These are phyloP conservation scores for Diloba caeruleocephala DNA, from an alignment of 2,888 invertebrate genomes.

Conservation along the genomic window DNA sequence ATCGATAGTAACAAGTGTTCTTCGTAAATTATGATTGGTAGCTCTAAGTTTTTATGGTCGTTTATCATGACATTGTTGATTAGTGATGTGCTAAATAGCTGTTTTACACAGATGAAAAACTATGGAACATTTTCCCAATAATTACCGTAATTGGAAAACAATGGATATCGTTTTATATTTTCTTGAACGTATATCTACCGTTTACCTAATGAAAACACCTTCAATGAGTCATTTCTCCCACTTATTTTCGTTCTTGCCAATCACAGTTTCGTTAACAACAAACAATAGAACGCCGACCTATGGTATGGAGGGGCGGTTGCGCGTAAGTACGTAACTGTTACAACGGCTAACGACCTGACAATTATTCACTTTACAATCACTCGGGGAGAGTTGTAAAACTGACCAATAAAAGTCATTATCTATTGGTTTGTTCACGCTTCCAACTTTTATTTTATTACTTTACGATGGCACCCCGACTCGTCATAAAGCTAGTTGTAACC, in stretches of 20 bases:
- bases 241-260: constrained; percentile 58
- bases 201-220: constrained; percentile 37
- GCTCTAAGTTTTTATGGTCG: constrained; percentile 25
- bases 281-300: constrained; percentile 52
- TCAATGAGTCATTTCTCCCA: constrained; percentile 48
- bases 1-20: constrained; percentile 64
- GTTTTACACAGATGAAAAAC: constrained; percentile 9
- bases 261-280: constrained; percentile 56
- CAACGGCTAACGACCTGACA: constrained; percentile 44
- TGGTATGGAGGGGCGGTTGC: constrained; percentile 48
- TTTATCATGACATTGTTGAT: constrained; percentile 28
- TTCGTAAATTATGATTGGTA: constrained; percentile 52
- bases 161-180: too few relatives aligned
- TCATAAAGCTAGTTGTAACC: constrained; percentile 75
- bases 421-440: constrained; percentile 86
- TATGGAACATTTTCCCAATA: not conserved
- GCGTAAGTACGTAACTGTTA: constrained; percentile 35
- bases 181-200: constrained; percentile 4
- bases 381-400: constrained; percentile 85
- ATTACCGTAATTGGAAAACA: not conserved
- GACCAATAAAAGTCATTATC: constrained; percentile 90
- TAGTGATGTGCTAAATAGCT: constrained; percentile 4
- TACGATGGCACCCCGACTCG: constrained; percentile 67
- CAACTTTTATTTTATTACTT: constrained; percentile 87
- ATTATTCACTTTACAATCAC: constrained; percentile 76